Evolutionary conservation across 2,888 invertebrate genomes (phyloP), one percentile per base, ranked within the genome.

Genomic region (Cephus spinipes): DNA sequence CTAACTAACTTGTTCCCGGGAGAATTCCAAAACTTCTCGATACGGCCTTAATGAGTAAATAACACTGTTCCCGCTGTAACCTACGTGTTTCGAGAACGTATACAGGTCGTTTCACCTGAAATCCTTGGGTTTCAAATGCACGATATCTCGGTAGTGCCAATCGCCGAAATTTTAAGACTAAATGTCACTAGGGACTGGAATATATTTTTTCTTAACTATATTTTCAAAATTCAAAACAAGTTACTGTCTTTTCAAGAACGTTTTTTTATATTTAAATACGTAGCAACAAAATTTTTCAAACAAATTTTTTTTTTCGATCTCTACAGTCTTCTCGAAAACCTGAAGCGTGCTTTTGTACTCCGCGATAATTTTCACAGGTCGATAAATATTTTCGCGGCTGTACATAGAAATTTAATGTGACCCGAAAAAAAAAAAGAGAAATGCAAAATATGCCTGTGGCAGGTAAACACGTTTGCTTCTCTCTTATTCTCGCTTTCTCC

Each of bases 371-470:
- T 23, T 6, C 9, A 9, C 23, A 23, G 23, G 15, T 23, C 55
- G 6, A 55, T 40, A 40, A 15, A 40, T 40, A 40, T 55, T 55
- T 9, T 55, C 6, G 55, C 6, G 23, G 55, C 23, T 55, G 1
- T 9, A 23, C 55, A 55, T 55, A 6, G 55, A 9, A 55, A 23
- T 55, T 6, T 55, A 55, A 15, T 23, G 55, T 1, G 2, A 55
- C 23, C 23, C 23, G 55, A 55, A 23, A 34, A 55, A 34, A 55
- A 55, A 23, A 55, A 23, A 6, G 40, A 40, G 1, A 87, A 89
- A 89, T 87, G 89, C 87, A 88, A 89, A 89, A 85, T 84, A 86
- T 86, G 84, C 83, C 85, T 83, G 83, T 83, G 84, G 87, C 86
- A 87, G 86, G 86, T 85, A 84, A 82, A 36, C 86, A 85, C 83